These are phyloP conservation scores for Drosophila pseudoananassae DNA, from an alignment of 1,140 invertebrate species.

Conservation along the genomic window DNA sequence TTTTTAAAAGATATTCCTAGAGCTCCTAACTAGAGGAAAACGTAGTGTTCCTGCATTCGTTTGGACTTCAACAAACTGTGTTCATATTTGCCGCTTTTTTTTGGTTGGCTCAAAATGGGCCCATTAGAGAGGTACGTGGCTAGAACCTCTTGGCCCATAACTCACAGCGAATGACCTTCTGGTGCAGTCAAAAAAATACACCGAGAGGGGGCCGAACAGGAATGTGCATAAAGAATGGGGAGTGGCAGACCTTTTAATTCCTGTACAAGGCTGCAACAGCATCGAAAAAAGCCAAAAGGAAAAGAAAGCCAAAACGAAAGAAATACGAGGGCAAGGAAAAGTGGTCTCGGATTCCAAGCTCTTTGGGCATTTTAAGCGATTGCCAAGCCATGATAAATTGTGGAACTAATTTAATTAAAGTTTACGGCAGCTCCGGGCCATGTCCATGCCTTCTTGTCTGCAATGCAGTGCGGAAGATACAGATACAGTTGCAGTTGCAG, in stretches of 20 bases:
- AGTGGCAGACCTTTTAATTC: constrained; percentile 69
- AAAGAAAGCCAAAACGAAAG: constrained; percentile 46
- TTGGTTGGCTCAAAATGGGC: constrained; percentile 32
- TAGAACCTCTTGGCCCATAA: constrained; percentile 62
- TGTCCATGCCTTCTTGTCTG: constrained; percentile 24
- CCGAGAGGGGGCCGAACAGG: constrained; percentile 5
- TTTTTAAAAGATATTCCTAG: neutral
- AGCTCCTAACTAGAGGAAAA: no score
- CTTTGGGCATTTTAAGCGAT: constrained; percentile 72
- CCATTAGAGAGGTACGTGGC: constrained; percentile 64
- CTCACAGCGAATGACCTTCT: constrained; percentile 77
- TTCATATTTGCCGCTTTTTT: constrained; percentile 22
- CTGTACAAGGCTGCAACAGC: constrained; percentile 63
- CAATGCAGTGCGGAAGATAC: constrained; percentile 15
- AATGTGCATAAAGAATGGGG: constrained; percentile 25
- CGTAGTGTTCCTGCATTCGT: neutral
- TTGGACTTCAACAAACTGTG: neutral
- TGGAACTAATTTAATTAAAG: constrained; percentile 79
- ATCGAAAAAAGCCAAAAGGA: constrained; percentile 20
- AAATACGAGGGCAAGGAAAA: constrained; percentile 25
- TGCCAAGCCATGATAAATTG: constrained; percentile 77
- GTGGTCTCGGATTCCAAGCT: constrained; percentile 51
- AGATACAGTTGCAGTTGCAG: constrained; percentile 18
- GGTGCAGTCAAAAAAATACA: constrained; percentile 45
- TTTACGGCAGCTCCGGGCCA: constrained; percentile 60